Conservation (phyloP, 1,140 invertebrate species). For the Drosophila equinoxialis region DNA sequence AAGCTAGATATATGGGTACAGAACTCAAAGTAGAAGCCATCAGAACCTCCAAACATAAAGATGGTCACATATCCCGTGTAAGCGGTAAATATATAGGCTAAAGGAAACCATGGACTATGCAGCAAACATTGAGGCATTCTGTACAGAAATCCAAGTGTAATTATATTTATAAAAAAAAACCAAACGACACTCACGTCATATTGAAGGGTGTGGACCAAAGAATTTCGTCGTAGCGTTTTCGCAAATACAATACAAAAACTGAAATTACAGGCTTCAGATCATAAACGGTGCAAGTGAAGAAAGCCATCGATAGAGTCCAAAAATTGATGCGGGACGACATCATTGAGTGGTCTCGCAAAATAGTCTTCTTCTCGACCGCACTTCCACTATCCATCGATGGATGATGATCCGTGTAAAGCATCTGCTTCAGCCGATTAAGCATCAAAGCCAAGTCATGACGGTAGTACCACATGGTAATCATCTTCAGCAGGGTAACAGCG, state of each 20-base stretch:
- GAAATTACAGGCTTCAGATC: constrained; percentile 66
- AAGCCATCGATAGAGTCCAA: constrained; percentile 64
- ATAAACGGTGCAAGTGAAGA: constrained; percentile 59
- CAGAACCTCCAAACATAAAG: constrained; percentile 70
- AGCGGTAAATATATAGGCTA: constrained; percentile 64
- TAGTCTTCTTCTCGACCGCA: constrained; percentile 9
- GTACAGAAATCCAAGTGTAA: neutral
- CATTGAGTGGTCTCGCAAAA: constrained; percentile 33
- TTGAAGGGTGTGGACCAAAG: constrained; percentile 61
- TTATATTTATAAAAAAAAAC: too few relatives aligned
- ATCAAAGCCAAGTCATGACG: constrained; percentile 51
- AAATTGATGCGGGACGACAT: constrained; percentile 66
- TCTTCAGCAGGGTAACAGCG: constrained; percentile 70
- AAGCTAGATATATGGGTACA: constrained; percentile 55
- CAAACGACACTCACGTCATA: constrained; percentile 65
- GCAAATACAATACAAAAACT: constrained; percentile 40
- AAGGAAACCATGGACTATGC: constrained; percentile 35
- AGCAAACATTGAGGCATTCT: constrained; percentile 59
- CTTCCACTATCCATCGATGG: neutral
- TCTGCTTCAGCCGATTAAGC: constrained; percentile 6
- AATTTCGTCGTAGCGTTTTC: constrained; percentile 19
- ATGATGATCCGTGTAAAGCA: constrained; percentile 25
- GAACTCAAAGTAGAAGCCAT: constrained; percentile 76
- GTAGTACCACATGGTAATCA: constrained; percentile 58
- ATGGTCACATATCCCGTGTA: constrained; percentile 74